A percentile compares a stretch with the other conserved stretches of the same genome.
Evolutionary conservation across 2,888 invertebrate species (phyloP).

Genomic region (Mesorhabditis belari): DNA sequence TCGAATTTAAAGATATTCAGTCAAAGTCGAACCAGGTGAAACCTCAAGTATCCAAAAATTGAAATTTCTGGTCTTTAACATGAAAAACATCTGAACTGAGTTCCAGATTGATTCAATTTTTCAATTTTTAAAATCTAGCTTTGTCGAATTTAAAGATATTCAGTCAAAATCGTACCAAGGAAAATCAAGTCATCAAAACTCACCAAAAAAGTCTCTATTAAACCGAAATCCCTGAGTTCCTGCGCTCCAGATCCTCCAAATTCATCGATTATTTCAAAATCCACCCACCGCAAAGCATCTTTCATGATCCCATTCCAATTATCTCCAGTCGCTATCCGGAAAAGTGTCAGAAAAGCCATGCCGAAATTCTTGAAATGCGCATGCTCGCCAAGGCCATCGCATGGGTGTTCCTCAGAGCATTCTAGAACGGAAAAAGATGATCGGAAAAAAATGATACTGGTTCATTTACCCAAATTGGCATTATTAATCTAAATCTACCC

Average conservation of each 20-base stretch:
- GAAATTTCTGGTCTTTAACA: too few species aligned
- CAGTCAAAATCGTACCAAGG: too few species aligned
- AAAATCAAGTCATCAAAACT: too few species aligned
- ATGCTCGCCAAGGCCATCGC: conserved; percentile 93
- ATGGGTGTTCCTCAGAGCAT: conserved; percentile 58
- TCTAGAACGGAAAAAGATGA: too few species aligned
- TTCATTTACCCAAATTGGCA: neutral
- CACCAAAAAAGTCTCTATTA: neutral
- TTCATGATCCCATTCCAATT: conserved; percentile 99
- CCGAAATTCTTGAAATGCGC: conserved; percentile 78
- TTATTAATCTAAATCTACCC: neutral
- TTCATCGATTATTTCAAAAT: neutral
- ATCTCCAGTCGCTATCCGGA: conserved; percentile 97
- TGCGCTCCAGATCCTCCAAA: neutral
- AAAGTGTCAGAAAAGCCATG: conserved; percentile 97
- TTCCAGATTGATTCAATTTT: neutral
- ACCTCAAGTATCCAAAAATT: neutral
- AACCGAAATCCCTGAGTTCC: neutral
- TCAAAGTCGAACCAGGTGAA: neutral
- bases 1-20: too few species aligned
- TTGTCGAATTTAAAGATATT: too few species aligned
- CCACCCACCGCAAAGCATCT: conserved; percentile 45
- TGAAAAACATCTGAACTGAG: too few species aligned
- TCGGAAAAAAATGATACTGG: too few species aligned
- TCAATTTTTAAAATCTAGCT: neutral